Evolutionary conservation across 2,113 vertebrate genomes (phyloP), one percentile per base, ranked within the genome.

Genomic region (Chroicocephalus ridibundus): DNA sequence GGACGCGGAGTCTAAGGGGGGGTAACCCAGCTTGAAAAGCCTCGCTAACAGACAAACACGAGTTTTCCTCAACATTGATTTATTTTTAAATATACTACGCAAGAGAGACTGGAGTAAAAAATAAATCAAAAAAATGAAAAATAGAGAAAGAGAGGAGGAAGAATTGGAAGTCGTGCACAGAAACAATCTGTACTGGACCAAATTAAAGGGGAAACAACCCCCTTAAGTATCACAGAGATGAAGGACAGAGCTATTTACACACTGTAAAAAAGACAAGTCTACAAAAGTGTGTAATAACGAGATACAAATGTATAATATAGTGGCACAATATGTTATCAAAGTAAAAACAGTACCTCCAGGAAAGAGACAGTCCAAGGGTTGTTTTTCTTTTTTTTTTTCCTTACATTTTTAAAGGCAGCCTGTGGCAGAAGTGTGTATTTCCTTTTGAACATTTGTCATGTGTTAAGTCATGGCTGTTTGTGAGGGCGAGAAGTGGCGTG

Each of bases 1-100:
- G 0, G 34, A 31, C 1, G 0, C 0, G 0, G 27, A 57, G 13
- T 15, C 55, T 20, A 46, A 72, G 13, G 42, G 57, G n/a, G 75
- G 26, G 20, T 9, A 70, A 14, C 8, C 6, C 65, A 36, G 31
- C 4, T 55, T 44, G 54, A 42, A 84, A 47, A 91, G 66, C 22
- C 26, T 54, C 46, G 25, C 47, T 29, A 60, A 49, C 16, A 96
- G 87, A 89, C 61, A 62, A 49, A 90, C 51, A 71, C 21, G 0
- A 42, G 32, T 42, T 83, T 96, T 97, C 97, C 95, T 97, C 97
- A 97, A 98, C 98, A 97, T 62, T 85, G 94, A 97, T 98, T 98
- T 98, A 98, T 98, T 98, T 97, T 97, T 98, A 98, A 98, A 98
- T 98, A 98, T 79, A 98, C 98, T 98, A 98, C 90, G 2, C 95